Percentiles rank a stretch among this genome's conserved stretches.
These are phyloP conservation scores for Papilio aristodemus DNA, from an alignment of 1,140 invertebrate genomes.

Conservation along the genomic window DNA sequence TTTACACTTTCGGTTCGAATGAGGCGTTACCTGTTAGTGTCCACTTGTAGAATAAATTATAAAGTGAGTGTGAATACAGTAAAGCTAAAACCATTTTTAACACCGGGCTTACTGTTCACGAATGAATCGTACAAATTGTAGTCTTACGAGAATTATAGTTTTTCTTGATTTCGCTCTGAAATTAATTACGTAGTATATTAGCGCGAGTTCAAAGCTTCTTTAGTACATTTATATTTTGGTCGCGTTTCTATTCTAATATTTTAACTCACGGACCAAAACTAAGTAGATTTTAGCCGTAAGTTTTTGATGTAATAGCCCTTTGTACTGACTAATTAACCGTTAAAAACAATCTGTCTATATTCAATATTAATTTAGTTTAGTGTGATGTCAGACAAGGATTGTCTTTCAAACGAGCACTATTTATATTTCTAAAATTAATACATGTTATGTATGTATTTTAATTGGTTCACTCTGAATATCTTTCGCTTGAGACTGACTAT, in stretches of 20 bases:
- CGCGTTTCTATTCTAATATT: conserved; percentile 53
- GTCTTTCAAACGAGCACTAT: conserved; percentile 35
- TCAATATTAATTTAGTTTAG: too few species aligned
- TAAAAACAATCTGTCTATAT: background rate
- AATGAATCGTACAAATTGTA: background rate
- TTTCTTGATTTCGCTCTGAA: conserved; percentile 35
- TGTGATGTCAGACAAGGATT: too few species aligned
- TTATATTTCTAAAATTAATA: conserved; percentile 41
- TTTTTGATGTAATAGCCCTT: conserved; percentile 45
- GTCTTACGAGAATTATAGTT: background rate
- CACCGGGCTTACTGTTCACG: background rate
- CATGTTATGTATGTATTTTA: too few species aligned
- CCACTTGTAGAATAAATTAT: background rate
- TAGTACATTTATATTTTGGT: conserved; percentile 39
- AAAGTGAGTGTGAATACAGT: background rate
- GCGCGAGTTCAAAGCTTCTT: conserved; percentile 46
- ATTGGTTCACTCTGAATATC: conserved; percentile 45
- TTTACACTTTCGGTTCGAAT: background rate
- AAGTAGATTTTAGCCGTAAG: conserved; percentile 65
- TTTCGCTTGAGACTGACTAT: conserved; percentile 70
- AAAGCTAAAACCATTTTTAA: background rate
- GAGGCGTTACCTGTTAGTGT: background rate
- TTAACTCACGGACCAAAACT: conserved; percentile 70
- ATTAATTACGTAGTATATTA: background rate
- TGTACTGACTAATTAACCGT: background rate